Percentiles rank a stretch among this genome's conserved stretches.
Conservation (phyloP, 2,797 vertebrate species). For the Coendou prehensilis region DNA sequence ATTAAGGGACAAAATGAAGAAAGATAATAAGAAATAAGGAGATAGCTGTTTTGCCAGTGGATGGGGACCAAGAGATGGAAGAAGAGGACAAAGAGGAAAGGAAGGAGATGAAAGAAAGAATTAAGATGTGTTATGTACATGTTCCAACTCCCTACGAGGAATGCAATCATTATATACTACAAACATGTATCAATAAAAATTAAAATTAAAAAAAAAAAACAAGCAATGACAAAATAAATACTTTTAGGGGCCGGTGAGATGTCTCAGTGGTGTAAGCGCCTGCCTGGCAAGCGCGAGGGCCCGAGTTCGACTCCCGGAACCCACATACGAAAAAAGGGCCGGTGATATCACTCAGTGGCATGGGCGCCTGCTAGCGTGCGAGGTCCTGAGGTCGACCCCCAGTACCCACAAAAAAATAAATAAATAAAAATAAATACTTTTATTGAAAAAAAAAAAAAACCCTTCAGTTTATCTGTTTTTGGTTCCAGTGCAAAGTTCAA, state of each 20-base stretch:
- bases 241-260: not conserved
- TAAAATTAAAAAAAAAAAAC: not conserved
- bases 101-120: not conserved
- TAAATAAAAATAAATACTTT: not conserved
- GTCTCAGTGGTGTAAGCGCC: too few species aligned
- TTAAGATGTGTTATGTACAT: not conserved
- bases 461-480: not conserved
- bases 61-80: not conserved
- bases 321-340: too few species aligned
- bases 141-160: not conserved
- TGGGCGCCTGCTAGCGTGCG: too few species aligned
- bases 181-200: not conserved
- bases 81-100: not conserved
- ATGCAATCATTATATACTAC: not conserved
- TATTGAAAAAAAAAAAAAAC: not conserved
- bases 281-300: too few species aligned
- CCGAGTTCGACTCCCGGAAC: too few species aligned
- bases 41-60: not conserved
- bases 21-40: not conserved
- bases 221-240: not conserved
- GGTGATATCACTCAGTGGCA: too few species aligned
- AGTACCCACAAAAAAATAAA: too few species aligned
- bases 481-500: not conserved
- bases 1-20: not conserved
- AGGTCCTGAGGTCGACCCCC: too few species aligned